Conservation (phyloP, 2,888 invertebrate genomes). For the Dryocosmus kuriphilus region DNA sequence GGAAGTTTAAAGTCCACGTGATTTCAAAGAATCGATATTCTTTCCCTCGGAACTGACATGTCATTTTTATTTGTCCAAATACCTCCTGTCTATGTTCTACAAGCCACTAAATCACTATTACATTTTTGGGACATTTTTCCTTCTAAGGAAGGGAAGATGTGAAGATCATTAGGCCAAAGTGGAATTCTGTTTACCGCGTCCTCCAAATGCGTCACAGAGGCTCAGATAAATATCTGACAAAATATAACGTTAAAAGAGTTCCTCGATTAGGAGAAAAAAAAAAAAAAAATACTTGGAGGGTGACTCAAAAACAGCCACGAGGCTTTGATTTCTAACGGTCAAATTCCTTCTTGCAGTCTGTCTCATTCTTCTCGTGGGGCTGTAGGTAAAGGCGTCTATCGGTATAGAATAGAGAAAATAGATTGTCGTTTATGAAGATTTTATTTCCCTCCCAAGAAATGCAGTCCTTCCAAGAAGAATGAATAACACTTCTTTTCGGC, state of each 20-base stretch:
- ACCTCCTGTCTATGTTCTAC: not conserved
- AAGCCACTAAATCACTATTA: not conserved
- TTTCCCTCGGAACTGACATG: not conserved
- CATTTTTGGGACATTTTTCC: not conserved
- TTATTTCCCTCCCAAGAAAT: not conserved
- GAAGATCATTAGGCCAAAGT: not conserved
- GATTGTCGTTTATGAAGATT: not conserved
- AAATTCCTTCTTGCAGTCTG: not conserved
- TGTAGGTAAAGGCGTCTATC: not conserved
- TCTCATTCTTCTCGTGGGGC: not conserved
- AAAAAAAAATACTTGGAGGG: not conserved
- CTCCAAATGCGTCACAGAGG: not conserved
- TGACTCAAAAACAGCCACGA: not conserved
- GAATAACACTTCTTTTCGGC: not conserved
- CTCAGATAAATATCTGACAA: not conserved
- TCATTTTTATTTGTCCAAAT: not conserved
- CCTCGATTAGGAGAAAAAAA: not conserved
- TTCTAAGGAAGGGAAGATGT: not conserved
- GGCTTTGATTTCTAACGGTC: not conserved
- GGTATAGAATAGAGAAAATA: not conserved
- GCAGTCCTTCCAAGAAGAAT: not conserved
- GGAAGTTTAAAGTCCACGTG: not conserved
- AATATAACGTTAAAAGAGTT: not conserved
- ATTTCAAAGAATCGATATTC: constrained; percentile 3
- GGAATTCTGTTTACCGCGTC: not conserved